A percentile compares a stretch with the other conserved stretches of the same genome.
These are phyloP conservation scores for Pachypanchax playfairii DNA, from an alignment of 2,113 vertebrate species.

Conservation along the genomic window DNA sequence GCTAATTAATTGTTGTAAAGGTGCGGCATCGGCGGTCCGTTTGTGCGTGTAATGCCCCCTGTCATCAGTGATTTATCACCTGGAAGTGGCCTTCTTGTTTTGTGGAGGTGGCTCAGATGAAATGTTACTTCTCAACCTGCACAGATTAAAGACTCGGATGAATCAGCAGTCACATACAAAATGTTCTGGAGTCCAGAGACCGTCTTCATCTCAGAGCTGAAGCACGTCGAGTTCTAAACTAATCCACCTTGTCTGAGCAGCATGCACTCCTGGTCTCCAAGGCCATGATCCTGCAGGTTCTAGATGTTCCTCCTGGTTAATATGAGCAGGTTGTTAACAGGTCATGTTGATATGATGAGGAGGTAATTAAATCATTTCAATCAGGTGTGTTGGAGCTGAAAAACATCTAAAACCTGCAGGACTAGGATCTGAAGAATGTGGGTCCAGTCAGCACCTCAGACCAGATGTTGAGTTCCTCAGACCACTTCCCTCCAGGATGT, in stretches of 20 bases:
- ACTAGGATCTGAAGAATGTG: no score
- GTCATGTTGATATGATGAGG: no score
- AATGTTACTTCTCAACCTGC: constrained; percentile 21
- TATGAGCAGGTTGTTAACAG: no score
- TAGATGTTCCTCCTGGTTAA: no score
- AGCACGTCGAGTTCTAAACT: background rate
- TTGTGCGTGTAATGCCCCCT: constrained; percentile 74
- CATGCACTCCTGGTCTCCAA: background rate
- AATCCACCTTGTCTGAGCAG: no score
- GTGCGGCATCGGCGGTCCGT: constrained; percentile 54
- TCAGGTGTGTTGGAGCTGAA: no score
- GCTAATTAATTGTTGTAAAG: constrained; percentile 78
- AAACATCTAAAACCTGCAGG: no score
- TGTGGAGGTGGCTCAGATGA: background rate
- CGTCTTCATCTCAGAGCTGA: constrained; percentile 5
- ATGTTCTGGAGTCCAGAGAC: background rate
- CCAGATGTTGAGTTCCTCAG: no score
- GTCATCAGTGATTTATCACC: constrained; percentile 75
- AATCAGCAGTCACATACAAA: background rate
- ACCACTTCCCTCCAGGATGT: no score
- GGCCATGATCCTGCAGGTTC: no score
- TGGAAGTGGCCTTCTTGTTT: constrained; percentile 59
- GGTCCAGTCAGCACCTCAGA: no score
- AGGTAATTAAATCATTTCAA: no score
- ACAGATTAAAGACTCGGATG: constrained; percentile 9